phyloP scores from a whole-genome alignment of 2,113 vertebrate genomes.

The Sinocyclocheilus rhinocerous region DNA sequence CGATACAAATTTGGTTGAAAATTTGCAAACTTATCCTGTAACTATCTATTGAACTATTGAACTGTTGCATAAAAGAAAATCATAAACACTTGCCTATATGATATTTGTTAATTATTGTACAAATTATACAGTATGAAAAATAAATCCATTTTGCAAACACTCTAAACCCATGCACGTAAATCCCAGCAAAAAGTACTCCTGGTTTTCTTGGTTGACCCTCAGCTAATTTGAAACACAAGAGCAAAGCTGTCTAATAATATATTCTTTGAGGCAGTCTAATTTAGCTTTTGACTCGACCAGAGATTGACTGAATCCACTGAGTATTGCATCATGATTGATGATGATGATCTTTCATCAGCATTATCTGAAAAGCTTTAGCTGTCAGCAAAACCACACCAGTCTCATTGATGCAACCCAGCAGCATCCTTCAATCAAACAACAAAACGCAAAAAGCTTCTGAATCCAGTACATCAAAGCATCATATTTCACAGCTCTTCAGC shows the following conservation, averaged over 20 bases:
- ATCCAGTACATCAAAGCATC: slow-evolving; percentile 13
- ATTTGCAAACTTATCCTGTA: background rate
- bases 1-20: background rate
- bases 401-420: background rate
- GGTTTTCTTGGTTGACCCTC: background rate
- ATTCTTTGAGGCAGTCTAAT: background rate
- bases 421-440: slow-evolving; percentile 6
- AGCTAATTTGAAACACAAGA: slow-evolving; percentile 2
- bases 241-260: background rate
- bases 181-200: background rate
- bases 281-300: background rate
- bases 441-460: background rate
- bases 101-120: background rate
- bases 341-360: slow-evolving; percentile 32
- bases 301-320: slow-evolving; percentile 15
- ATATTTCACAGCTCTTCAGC: background rate
- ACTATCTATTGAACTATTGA: background rate
- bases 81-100: background rate
- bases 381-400: background rate
- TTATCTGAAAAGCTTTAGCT: slow-evolving; percentile 13
- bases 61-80: background rate
- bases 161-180: background rate
- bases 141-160: background rate
- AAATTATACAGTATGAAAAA: background rate
- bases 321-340: slow-evolving; percentile 3